These are phyloP conservation scores for Brachyistius frenatus DNA, from an alignment of 2,113 vertebrate genomes.

Conservation along the genomic window DNA sequence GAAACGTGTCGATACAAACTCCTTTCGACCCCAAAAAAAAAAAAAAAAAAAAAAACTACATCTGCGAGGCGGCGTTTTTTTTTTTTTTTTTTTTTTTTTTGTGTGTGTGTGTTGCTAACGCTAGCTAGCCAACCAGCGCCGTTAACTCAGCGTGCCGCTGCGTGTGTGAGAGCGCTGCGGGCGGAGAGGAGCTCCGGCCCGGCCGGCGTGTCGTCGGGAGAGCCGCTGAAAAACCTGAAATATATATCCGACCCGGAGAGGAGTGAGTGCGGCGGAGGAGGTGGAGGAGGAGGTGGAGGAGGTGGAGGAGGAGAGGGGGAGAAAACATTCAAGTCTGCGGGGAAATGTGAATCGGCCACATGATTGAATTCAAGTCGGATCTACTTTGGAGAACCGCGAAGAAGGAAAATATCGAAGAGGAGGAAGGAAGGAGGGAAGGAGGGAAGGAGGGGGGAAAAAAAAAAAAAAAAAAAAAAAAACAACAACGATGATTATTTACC, in stretches of 20 bases:
- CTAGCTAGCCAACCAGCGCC: slow-evolving; percentile 60
- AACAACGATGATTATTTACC: slow-evolving; percentile 73
- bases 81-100: slow-evolving; percentile 13
- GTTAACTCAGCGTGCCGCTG: slow-evolving; percentile 67
- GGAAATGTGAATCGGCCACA: slow-evolving; percentile 21
- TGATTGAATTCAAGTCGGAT: neutral
- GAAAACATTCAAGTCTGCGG: slow-evolving; percentile 26
- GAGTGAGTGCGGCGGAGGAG: too few species aligned
- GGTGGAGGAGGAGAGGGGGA: slow-evolving; percentile 16
- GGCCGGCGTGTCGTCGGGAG: slow-evolving; percentile 77
- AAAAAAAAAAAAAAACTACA: neutral
- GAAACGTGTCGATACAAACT: neutral
- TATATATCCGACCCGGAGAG: slow-evolving; percentile 65
- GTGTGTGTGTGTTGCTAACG: slow-evolving; percentile 66
- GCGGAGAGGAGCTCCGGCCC: slow-evolving; percentile 75
- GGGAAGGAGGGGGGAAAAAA: too few species aligned
- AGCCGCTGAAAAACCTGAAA: slow-evolving; percentile 75
- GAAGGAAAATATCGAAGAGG: neutral
- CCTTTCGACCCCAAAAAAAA: too few species aligned
- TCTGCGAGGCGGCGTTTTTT: slow-evolving; percentile 6
- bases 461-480: too few species aligned
- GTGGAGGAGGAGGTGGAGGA: too few species aligned
- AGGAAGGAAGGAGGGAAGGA: too few species aligned
- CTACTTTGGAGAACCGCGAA: slow-evolving; percentile 18
- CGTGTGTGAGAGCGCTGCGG: slow-evolving; percentile 52